A percentile compares a stretch with the other conserved stretches of the same genome.
Conservation (phyloP, 2,888 invertebrate species). For the Endomychus coccineus region DNA sequence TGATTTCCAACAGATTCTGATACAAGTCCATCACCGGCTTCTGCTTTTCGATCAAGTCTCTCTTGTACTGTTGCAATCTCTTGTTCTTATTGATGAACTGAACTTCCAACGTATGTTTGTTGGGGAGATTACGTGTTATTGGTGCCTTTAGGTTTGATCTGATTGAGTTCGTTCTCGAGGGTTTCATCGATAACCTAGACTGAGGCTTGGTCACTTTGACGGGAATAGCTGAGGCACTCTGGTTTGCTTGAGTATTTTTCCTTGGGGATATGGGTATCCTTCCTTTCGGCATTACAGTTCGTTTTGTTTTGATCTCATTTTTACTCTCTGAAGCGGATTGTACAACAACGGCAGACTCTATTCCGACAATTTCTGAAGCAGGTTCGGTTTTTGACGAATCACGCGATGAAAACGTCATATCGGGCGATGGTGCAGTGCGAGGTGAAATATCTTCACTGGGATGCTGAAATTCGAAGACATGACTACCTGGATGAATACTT, state of each 20-base stretch:
- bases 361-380: neutral
- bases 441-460: no score
- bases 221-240: constrained; percentile 11
- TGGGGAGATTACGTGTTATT: constrained; percentile 12
- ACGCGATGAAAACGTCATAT: no score
- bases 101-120: constrained; percentile 34
- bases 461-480: no score
- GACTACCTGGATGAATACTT: no score
- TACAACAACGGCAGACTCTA: neutral
- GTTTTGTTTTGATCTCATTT: constrained; percentile 6
- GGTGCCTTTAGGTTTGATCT: constrained; percentile 7
- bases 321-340: constrained; percentile 1
- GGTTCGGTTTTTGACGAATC: neutral
- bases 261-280: constrained; percentile 6
- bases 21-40: constrained; percentile 37
- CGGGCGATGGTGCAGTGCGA: no score
- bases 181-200: constrained; percentile 7
- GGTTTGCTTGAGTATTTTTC: constrained; percentile 8
- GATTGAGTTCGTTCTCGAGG: constrained; percentile 8
- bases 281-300: constrained; percentile 1
- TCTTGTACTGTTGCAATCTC: constrained; percentile 31
- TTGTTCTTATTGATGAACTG: constrained; percentile 39
- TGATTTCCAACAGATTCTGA: constrained; percentile 33
- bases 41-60: constrained; percentile 36
- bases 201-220: constrained; percentile 12